A percentile compares a stretch with the other conserved stretches of the same genome.
These are phyloP conservation scores for Kryptopterus vitreolus DNA, from an alignment of 2,797 vertebrate genomes.

Conservation along the genomic window DNA sequence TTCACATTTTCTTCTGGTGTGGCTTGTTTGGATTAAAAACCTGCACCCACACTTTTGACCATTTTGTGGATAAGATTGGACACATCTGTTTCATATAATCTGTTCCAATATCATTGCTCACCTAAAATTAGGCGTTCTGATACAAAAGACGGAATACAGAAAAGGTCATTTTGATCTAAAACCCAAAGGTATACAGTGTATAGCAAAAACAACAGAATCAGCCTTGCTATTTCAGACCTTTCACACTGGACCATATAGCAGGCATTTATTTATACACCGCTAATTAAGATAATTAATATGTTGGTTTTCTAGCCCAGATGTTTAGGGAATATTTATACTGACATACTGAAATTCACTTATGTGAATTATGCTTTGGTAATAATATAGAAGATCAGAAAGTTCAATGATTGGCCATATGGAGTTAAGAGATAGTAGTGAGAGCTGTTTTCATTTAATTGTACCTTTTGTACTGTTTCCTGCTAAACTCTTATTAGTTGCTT, in stretches of 20 bases:
- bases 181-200: neutral
- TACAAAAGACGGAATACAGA: neutral
- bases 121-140: neutral
- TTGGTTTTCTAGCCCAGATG: neutral
- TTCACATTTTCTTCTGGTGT: too few relatives aligned
- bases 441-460: neutral
- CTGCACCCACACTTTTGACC: too few relatives aligned
- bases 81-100: too few relatives aligned
- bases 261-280: neutral
- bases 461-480: neutral
- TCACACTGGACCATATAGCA: neutral
- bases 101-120: too few relatives aligned
- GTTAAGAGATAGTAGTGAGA: neutral
- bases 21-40: too few relatives aligned
- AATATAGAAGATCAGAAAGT: neutral
- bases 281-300: slow-evolving; percentile 10
- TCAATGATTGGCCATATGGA: neutral
- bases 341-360: neutral
- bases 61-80: too few relatives aligned
- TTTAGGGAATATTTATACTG: slow-evolving; percentile 18
- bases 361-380: neutral
- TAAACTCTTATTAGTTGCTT: neutral
- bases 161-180: neutral
- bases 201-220: neutral
- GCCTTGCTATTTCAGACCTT: neutral